Conservation (phyloP, 2,888 invertebrate species). For the Agriopis marginaria region DNA sequence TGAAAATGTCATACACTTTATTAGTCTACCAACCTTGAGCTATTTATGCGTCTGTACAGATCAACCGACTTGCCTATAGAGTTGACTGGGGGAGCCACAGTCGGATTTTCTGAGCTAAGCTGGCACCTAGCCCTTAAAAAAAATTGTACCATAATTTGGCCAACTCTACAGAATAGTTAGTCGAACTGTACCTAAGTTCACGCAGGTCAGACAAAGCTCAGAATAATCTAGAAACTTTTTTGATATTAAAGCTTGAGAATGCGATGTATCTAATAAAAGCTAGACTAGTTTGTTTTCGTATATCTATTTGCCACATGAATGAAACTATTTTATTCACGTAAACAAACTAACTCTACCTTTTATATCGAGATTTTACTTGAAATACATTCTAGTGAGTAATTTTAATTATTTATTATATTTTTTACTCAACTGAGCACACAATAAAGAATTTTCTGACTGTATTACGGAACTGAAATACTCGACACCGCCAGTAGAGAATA, state of each 20-base stretch:
- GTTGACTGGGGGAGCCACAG: not conserved
- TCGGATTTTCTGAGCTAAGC: not conserved
- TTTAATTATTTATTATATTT: too few species aligned
- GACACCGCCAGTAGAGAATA: too few species aligned
- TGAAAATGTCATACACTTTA: constrained; percentile 41
- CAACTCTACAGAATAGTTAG: not conserved
- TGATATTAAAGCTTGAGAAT: constrained; percentile 19
- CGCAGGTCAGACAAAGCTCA: constrained; percentile 38
- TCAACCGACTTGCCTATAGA: not conserved
- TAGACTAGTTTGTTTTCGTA: not conserved
- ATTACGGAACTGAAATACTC: too few species aligned
- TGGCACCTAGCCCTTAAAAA: not conserved
- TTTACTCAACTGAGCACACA: too few species aligned
- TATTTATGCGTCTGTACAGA: constrained; percentile 47
- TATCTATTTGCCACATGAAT: not conserved
- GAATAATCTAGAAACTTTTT: constrained; percentile 37
- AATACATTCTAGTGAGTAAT: too few species aligned
- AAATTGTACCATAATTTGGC: not conserved
- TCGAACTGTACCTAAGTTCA: constrained; percentile 35
- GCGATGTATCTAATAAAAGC: constrained; percentile 5
- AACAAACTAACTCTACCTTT: too few species aligned
- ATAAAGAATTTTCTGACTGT: too few species aligned
- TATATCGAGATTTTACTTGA: too few species aligned
- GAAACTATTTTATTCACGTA: too few species aligned
- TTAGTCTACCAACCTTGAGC: constrained; percentile 47